phyloP scores from a whole-genome alignment of 92 coral and sea anemone species.

The Phenganax marumi region DNA sequence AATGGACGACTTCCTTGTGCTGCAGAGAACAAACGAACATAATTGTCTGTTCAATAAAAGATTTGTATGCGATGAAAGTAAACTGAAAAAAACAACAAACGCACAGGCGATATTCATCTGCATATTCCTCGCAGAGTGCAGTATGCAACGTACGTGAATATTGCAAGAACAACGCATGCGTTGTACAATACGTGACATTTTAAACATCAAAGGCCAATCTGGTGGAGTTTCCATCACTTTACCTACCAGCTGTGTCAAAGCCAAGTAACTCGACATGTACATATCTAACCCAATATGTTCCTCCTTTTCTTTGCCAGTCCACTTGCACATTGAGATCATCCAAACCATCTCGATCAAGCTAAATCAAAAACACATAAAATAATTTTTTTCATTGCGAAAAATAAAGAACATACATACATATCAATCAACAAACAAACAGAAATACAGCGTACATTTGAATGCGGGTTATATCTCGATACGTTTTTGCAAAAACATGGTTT shows the following conservation, averaged over 20 bases:
- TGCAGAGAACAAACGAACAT: conserved; percentile 8
- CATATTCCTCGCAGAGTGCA: neutral
- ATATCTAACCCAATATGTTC: conserved; percentile 98
- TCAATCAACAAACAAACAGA: too few species aligned
- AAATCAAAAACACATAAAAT: conserved; percentile 3
- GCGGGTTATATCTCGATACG: too few species aligned
- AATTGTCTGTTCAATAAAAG: neutral
- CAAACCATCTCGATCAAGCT: conserved; percentile 98
- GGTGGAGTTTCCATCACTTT: neutral
- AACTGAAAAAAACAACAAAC: neutral
- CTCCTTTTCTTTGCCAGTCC: conserved; percentile 97
- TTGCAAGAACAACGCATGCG: neutral
- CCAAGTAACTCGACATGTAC: conserved; percentile 93
- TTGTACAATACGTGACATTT: neutral
- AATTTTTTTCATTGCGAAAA: neutral
- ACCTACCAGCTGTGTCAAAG: conserved; percentile 83
- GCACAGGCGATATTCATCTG: neutral
- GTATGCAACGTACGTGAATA: neutral
- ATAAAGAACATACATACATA: neutral
- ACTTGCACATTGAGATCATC: conserved; percentile 97
- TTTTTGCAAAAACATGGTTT: too few species aligned
- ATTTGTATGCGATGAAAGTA: too few species aligned
- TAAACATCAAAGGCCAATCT: neutral
- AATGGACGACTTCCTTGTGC: conserved; percentile 85
- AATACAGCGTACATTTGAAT: too few species aligned